phyloP scores from a whole-genome alignment of 2,888 invertebrate genomes.

The Parthenolecanium corni region DNA sequence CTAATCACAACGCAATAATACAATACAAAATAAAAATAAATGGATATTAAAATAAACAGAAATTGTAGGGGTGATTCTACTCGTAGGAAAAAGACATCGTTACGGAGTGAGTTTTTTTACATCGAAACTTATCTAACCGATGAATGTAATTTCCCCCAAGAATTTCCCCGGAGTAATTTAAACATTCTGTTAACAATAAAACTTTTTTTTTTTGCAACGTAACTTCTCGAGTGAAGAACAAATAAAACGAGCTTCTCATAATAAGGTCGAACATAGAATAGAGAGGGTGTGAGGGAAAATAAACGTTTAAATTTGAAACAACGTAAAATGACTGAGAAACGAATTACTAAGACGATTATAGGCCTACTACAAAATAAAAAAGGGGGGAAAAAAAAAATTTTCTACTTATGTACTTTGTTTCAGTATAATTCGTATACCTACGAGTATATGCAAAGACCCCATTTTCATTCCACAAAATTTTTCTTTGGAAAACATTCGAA shows the following conservation, averaged over 20 bases:
- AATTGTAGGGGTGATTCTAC: neutral
- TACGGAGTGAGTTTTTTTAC: neutral
- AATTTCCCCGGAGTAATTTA: slow-evolving; percentile 7
- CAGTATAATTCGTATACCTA: no score
- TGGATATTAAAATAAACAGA: neutral
- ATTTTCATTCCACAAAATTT: no score
- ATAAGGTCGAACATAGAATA: neutral
- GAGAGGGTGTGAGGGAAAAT: no score
- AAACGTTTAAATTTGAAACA: no score
- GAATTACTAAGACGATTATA: no score
- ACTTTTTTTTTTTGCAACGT: neutral
- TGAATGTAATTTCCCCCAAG: slow-evolving; percentile 14
- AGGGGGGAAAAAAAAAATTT: no score
- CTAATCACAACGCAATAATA: neutral
- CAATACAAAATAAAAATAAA: no score
- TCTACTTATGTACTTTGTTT: no score
- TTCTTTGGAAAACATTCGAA: no score
- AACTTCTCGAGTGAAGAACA: neutral
- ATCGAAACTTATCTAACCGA: neutral
- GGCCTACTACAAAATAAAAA: no score
- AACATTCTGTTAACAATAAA: slow-evolving; percentile 11
- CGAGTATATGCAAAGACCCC: no score
- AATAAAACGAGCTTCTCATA: slow-evolving; percentile 13
- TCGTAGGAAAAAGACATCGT: neutral
- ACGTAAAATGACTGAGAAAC: no score